phyloP scores from a whole-genome alignment of 2,888 invertebrate species.

The Podotricha telesiphe region DNA sequence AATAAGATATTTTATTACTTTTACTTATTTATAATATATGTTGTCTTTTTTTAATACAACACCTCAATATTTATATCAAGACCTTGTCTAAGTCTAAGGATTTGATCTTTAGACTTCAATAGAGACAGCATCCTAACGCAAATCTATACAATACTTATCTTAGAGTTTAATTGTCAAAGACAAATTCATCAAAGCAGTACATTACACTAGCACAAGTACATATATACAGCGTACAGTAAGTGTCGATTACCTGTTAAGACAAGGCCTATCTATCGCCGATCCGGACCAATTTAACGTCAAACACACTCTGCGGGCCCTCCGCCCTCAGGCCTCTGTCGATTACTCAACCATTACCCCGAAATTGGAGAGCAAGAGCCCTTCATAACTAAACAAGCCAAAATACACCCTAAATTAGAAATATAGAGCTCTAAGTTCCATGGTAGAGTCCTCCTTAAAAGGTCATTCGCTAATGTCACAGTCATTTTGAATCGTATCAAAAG shows the following conservation, averaged over 20 bases:
- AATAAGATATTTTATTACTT: no score
- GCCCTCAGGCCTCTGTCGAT: conserved; percentile 66
- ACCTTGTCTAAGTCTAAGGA: no score
- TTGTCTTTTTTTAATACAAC: no score
- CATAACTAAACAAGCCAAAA: conserved; percentile 47
- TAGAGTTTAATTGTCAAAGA: not conserved
- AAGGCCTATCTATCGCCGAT: conserved; percentile 22
- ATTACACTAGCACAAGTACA: no score
- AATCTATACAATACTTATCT: not conserved
- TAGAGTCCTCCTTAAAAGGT: conserved; percentile 39
- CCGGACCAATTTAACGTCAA: conserved; percentile 47
- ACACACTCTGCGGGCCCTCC: conserved; percentile 60
- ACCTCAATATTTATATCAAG: no score
- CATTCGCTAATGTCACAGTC: conserved; percentile 36
- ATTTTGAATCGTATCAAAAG: conserved; percentile 46
- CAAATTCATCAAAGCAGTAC: not conserved
- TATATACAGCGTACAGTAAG: not conserved
- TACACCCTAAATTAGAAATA: conserved; percentile 44
- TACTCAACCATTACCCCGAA: conserved; percentile 69
- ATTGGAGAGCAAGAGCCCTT: conserved; percentile 55
- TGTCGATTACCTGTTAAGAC: conserved; percentile 30
- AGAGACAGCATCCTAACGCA: not conserved
- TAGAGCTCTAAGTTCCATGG: conserved; percentile 46
- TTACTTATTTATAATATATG: no score
- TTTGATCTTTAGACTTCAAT: no score